Conservation (phyloP, 1,140 invertebrate species). For the Stenopsyche tienmushanensis region DNA sequence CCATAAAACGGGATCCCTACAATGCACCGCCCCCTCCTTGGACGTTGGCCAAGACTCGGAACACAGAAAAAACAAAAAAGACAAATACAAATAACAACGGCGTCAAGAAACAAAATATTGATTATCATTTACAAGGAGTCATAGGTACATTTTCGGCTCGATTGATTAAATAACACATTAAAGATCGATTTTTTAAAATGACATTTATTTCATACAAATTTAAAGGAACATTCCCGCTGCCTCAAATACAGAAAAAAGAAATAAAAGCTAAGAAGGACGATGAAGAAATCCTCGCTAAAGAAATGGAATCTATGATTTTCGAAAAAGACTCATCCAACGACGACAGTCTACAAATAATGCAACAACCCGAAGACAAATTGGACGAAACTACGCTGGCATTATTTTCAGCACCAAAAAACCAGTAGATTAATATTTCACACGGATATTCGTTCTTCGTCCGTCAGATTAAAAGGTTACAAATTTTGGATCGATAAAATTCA, state of each 20-base stretch:
- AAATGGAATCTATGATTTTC: conserved; percentile 8
- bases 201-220: not conserved
- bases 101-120: conserved; percentile 15
- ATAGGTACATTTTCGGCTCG: conserved; percentile 36
- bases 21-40: conserved; percentile 47
- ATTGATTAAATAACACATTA: too few species aligned
- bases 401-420: conserved; percentile 2
- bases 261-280: not conserved
- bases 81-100: not conserved
- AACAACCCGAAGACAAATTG: not conserved
- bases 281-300: not conserved
- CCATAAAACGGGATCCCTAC: conserved; percentile 47
- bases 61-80: conserved; percentile 14
- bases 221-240: conserved; percentile 36
- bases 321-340: conserved; percentile 4
- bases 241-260: conserved; percentile 30
- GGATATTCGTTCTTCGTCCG: too few species aligned
- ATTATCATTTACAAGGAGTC: conserved; percentile 39
- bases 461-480: too few species aligned
- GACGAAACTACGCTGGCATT: conserved; percentile 23
- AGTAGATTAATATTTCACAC: not conserved
- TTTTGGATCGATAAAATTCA: too few species aligned
- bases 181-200: too few species aligned
- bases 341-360: conserved; percentile 19
- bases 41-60: conserved; percentile 50